Conservation (phyloP, 2,888 invertebrate species). For the Megalurothrips usitatus region DNA sequence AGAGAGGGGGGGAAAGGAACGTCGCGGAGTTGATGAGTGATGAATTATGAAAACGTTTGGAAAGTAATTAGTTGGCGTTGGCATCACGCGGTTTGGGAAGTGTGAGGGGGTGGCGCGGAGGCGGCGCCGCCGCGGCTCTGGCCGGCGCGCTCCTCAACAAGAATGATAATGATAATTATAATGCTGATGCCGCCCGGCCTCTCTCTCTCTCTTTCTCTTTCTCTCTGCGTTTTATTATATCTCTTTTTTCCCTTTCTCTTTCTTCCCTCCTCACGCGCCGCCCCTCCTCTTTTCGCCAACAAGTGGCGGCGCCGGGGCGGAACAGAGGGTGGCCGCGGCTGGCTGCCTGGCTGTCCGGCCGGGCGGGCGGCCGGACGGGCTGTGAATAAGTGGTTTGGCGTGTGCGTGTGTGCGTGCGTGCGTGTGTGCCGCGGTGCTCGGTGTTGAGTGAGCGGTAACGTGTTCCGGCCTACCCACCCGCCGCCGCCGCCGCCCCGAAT, state of each 20-base stretch:
- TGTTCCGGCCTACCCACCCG: background rate
- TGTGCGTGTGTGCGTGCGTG: too few relatives aligned
- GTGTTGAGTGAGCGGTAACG: too few relatives aligned
- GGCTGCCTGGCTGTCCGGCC: too few relatives aligned
- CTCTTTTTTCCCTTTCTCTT: background rate
- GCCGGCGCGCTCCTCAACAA: background rate
- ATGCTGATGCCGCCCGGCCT: background rate
- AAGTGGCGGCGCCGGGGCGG: too few relatives aligned
- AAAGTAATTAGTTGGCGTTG: slow-evolving; percentile 12
- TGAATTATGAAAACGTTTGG: slow-evolving; percentile 26
- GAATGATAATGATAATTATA: background rate
- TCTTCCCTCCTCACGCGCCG: background rate
- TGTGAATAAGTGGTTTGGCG: too few relatives aligned
- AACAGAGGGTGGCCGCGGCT: too few relatives aligned
- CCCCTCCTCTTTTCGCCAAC: background rate
- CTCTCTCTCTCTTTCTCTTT: background rate
- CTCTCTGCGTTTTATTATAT: background rate
- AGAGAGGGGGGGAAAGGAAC: background rate
- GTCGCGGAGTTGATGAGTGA: slow-evolving; percentile 16
- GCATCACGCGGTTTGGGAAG: background rate
- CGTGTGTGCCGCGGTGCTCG: too few relatives aligned
- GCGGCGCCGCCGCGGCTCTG: background rate
- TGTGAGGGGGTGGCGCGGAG: background rate
- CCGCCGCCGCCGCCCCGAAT: background rate
- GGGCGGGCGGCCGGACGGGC: too few relatives aligned